A percentile compares a stretch with the other conserved stretches of the same genome.
Evolutionary conservation across 2,113 vertebrate genomes (phyloP).

Genomic region (Anthoscopus minutus): DNA sequence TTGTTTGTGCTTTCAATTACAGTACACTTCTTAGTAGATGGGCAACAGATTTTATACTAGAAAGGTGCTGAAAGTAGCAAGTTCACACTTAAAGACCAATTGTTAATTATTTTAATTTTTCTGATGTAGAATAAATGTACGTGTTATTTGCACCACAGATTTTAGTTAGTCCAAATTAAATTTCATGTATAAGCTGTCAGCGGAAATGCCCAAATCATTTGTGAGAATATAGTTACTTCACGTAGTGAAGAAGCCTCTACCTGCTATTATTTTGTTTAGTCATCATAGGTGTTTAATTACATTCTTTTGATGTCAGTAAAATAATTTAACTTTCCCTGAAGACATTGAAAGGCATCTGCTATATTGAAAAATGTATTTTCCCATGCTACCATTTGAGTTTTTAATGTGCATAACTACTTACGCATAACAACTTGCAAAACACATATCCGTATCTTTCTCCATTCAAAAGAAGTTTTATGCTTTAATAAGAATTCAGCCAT

Average conservation of each 20-base stretch:
- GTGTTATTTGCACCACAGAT: background rate
- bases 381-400: background rate
- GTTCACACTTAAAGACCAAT: background rate
- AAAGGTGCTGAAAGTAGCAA: background rate
- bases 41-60: background rate
- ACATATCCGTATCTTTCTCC: background rate
- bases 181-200: background rate
- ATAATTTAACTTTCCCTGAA: slow-evolving; percentile 43
- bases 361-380: slow-evolving; percentile 36
- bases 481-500: background rate
- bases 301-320: slow-evolving; percentile 52
- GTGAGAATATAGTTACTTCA: background rate
- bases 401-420: background rate
- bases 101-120: background rate
- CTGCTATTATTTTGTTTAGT: slow-evolving; percentile 39
- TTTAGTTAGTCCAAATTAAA: slow-evolving; percentile 22
- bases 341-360: slow-evolving; percentile 33
- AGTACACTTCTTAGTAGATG: background rate
- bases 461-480: background rate
- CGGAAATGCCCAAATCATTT: slow-evolving; percentile 9
- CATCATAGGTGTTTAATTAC: slow-evolving; percentile 33
- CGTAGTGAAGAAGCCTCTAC: slow-evolving; percentile 8
- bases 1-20: background rate
- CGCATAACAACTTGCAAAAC: background rate
- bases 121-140: background rate